Conservation (phyloP, 2,113 vertebrate species). For the Ageneiosus marmoratus region DNA sequence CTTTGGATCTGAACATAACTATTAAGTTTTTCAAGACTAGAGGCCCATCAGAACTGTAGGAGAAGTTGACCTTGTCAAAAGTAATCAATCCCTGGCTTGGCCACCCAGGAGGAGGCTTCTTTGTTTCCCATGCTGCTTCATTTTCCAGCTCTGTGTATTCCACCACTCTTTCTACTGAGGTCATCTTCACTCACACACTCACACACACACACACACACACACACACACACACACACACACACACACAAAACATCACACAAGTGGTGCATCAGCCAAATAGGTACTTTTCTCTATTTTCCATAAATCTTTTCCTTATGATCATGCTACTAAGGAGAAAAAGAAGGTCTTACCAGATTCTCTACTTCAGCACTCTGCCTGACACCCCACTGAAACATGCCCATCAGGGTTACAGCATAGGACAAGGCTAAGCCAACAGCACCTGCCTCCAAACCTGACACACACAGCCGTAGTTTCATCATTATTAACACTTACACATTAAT, state of each 20-base stretch:
- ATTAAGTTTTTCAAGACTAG: conserved; percentile 86
- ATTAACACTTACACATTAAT: not conserved
- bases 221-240: conserved; percentile 1
- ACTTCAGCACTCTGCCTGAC: conserved; percentile 93
- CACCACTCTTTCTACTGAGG: conserved; percentile 90
- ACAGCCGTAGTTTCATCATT: not conserved
- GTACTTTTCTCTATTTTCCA: not conserved
- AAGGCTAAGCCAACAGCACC: conserved; percentile 88
- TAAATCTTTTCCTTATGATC: not conserved
- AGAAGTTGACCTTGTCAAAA: conserved; percentile 90
- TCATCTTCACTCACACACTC: conserved; percentile 79
- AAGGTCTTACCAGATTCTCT: conserved; percentile 87
- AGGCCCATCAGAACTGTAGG: conserved; percentile 82
- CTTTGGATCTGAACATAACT: conserved; percentile 81
- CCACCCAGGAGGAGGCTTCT: conserved; percentile 82
- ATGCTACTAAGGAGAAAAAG: not conserved
- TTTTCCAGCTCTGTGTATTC: conserved; percentile 92
- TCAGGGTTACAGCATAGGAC: conserved; percentile 87
- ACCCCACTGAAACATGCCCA: conserved; percentile 96
- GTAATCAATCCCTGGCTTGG: conserved; percentile 82
- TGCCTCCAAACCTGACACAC: conserved; percentile 77
- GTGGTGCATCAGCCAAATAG: not conserved
- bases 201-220: not conserved
- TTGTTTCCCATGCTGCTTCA: conserved; percentile 88
- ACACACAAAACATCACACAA: not conserved